Conservation (phyloP, 2,113 vertebrate species). For the Barbus barbus region DNA sequence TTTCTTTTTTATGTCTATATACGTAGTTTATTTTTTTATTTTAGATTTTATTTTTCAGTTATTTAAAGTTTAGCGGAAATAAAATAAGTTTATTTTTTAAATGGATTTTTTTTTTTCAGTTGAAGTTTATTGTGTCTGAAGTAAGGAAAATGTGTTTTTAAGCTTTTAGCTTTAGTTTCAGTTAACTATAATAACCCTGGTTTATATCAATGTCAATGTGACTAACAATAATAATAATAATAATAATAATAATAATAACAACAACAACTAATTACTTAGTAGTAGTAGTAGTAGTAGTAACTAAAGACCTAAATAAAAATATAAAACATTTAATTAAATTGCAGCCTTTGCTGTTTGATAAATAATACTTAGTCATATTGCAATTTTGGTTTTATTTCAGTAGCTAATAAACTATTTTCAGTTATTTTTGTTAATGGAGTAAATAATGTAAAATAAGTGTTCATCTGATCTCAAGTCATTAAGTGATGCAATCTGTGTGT, state of each 20-base stretch:
- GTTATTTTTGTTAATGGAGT: background rate
- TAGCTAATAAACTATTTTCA: background rate
- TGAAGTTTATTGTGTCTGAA: too few species aligned
- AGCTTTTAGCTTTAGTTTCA: background rate
- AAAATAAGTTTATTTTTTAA: background rate
- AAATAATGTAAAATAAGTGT: background rate
- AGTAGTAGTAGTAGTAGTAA: too few species aligned
- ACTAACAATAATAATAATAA: too few species aligned
- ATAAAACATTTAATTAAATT: background rate
- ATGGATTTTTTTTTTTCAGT: fast-evolving
- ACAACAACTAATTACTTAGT: background rate
- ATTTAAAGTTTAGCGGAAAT: too few species aligned
- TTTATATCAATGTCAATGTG: background rate
- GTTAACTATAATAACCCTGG: background rate
- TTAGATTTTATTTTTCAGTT: too few species aligned
- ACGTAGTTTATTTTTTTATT: too few species aligned
- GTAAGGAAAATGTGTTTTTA: background rate
- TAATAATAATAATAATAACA: too few species aligned
- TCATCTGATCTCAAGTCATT: background rate
- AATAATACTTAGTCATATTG: background rate
- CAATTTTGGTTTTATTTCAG: background rate
- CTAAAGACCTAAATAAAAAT: background rate
- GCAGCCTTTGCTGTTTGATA: too few species aligned
- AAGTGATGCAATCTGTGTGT: too few species aligned
- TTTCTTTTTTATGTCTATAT: too few species aligned